These are phyloP conservation scores for Holacanthella duospinosa DNA, from an alignment of 2,888 invertebrate species.

Conservation along the genomic window DNA sequence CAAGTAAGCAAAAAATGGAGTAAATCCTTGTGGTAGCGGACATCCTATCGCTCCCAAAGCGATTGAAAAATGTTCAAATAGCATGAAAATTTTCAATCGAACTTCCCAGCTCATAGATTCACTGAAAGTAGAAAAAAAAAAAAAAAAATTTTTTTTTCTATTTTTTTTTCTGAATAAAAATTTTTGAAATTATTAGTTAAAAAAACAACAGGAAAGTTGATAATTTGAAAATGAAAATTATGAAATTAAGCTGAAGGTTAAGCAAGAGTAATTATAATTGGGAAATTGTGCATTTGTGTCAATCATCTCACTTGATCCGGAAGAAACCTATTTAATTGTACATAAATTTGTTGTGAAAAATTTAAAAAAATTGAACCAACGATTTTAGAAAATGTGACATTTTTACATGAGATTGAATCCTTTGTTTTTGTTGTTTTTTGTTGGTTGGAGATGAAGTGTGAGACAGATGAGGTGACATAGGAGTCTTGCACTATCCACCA, in stretches of 20 bases:
- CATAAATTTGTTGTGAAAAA: too few species aligned
- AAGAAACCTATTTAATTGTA: too few species aligned
- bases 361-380: too few species aligned
- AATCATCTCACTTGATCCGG: too few species aligned
- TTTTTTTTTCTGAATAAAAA: too few species aligned
- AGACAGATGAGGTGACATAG: slow-evolving; percentile 64
- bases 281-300: too few species aligned
- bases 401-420: slow-evolving; percentile 69
- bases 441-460: slow-evolving; percentile 57
- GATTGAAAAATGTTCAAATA: slow-evolving; percentile 69
- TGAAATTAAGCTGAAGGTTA: too few species aligned
- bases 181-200: background rate
- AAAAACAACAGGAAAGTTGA: too few species aligned
- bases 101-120: slow-evolving; percentile 62
- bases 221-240: too few species aligned
- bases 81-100: slow-evolving; percentile 61
- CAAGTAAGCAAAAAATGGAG: slow-evolving; percentile 77
- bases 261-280: too few species aligned
- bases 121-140: slow-evolving; percentile 46
- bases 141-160: too few species aligned
- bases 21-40: slow-evolving; percentile 74
- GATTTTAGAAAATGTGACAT: slow-evolving; percentile 10
- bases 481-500: slow-evolving; percentile 65
- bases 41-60: slow-evolving; percentile 70
- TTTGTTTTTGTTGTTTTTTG: slow-evolving; percentile 55